Conservation (phyloP, 2,797 vertebrate genomes). For the Hoplostethus mediterraneus region DNA sequence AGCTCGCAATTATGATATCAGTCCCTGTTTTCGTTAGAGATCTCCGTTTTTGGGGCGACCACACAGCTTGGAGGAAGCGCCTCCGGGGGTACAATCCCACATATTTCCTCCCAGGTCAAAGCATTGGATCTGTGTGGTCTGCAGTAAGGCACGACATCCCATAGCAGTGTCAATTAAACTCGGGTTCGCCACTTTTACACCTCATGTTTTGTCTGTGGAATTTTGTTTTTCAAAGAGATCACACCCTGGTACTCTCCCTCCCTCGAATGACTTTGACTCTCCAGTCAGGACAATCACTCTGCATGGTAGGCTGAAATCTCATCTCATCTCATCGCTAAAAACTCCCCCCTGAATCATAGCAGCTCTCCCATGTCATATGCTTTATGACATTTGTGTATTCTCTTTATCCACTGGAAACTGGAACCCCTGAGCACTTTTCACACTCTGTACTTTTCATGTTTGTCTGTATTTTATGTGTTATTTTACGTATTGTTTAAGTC, state of each 20-base stretch:
- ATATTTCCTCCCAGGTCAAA: conserved; percentile 20
- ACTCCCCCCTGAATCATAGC: too few species aligned
- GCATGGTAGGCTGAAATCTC: neutral
- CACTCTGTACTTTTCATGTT: too few species aligned
- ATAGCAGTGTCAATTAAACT: conserved; percentile 3
- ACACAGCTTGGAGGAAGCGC: conserved; percentile 56
- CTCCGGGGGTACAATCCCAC: conserved; percentile 14
- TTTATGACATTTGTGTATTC: too few species aligned
- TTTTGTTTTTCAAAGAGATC: neutral
- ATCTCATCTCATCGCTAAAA: neutral
- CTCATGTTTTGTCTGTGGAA: conserved; percentile 12
- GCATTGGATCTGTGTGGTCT: conserved; percentile 47
- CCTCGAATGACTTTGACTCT: neutral
- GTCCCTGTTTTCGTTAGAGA: conserved; percentile 48
- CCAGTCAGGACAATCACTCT: too few species aligned
- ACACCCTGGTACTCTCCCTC: neutral
- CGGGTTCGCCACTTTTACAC: neutral
- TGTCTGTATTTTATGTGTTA: too few species aligned
- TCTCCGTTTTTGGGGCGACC: conserved; percentile 40
- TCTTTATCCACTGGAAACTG: too few species aligned
- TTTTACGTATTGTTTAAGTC: too few species aligned
- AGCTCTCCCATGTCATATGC: too few species aligned
- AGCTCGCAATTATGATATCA: conserved; percentile 48
- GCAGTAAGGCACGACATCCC: neutral
- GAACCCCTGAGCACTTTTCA: too few species aligned